A percentile compares a stretch with the other conserved stretches of the same genome.
These are phyloP conservation scores for Drosophila grimshawi DNA, from an alignment of 1,140 invertebrate genomes.

Conservation along the genomic window DNA sequence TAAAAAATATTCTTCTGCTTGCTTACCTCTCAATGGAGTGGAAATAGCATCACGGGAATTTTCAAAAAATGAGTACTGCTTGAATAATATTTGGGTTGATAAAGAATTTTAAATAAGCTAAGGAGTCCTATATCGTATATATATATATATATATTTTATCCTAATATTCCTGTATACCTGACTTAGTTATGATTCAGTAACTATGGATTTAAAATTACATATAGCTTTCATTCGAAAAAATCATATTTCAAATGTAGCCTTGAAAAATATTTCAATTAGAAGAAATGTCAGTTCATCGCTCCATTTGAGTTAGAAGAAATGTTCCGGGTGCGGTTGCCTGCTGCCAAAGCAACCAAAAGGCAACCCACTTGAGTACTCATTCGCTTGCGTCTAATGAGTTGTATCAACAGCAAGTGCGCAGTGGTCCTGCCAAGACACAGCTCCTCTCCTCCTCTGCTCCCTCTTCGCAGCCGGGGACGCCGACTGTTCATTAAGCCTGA, in stretches of 20 bases:
- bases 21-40: conserved; percentile 27
- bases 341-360: conserved; percentile 10
- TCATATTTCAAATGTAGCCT: background rate
- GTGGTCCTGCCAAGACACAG: conserved; percentile 33
- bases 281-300: conserved; percentile 1
- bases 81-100: background rate
- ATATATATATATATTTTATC: too few species aligned
- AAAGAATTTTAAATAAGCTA: too few species aligned
- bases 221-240: background rate
- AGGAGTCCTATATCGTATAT: too few species aligned
- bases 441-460: conserved; percentile 1
- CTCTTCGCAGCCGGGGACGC: conserved; percentile 13
- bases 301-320: background rate
- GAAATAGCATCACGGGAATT: conserved; percentile 1
- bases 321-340: conserved; percentile 1
- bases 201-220: background rate
- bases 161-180: too few species aligned
- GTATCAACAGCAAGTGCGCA: conserved; percentile 75
- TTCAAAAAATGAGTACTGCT: background rate
- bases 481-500: conserved; percentile 79
- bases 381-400: conserved; percentile 81
- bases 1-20: conserved; percentile 63
- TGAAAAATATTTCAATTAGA: conserved; percentile 3
- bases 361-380: conserved; percentile 76
- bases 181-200: too few species aligned